These are phyloP conservation scores for Buathra laborator DNA, from an alignment of 2,888 invertebrate species.

Conservation along the genomic window DNA sequence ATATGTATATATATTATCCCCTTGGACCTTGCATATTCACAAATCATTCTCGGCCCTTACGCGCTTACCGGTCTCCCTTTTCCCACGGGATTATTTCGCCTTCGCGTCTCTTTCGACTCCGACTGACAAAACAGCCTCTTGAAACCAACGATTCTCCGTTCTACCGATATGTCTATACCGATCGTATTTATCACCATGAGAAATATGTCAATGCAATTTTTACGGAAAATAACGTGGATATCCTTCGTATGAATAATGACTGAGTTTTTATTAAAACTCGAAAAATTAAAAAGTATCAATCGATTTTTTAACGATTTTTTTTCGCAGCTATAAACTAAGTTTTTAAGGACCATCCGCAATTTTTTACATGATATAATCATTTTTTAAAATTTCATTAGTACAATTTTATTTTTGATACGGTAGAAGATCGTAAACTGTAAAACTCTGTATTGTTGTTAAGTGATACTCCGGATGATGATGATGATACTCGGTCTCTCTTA, in stretches of 20 bases:
- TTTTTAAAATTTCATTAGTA: no score
- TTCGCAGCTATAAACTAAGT: no score
- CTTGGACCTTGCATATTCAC: conserved; percentile 85
- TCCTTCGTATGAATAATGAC: neutral
- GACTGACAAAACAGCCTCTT: conserved; percentile 4
- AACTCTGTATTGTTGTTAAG: no score
- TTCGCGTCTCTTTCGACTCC: conserved; percentile 41
- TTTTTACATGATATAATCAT: no score
- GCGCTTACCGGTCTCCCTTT: conserved; percentile 76
- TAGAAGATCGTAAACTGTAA: no score
- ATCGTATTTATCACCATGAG: neutral
- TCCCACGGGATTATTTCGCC: conserved; percentile 75
- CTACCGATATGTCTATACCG: neutral
- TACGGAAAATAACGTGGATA: neutral
- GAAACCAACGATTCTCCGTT: conserved; percentile 2
- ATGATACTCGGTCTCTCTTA: no score
- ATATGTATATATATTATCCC: conserved; percentile 72
- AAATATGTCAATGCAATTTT: conserved; percentile 3
- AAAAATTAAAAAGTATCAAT: neutral
- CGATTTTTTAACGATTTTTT: no score
- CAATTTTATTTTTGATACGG: no score
- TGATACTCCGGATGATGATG: no score
- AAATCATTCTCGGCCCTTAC: conserved; percentile 82
- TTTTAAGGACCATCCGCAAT: no score
- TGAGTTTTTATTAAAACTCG: neutral